Base-by-base conservation (phyloP, 2,797 vertebrate genomes). In the Syngnathus rostellatus region DNA sequence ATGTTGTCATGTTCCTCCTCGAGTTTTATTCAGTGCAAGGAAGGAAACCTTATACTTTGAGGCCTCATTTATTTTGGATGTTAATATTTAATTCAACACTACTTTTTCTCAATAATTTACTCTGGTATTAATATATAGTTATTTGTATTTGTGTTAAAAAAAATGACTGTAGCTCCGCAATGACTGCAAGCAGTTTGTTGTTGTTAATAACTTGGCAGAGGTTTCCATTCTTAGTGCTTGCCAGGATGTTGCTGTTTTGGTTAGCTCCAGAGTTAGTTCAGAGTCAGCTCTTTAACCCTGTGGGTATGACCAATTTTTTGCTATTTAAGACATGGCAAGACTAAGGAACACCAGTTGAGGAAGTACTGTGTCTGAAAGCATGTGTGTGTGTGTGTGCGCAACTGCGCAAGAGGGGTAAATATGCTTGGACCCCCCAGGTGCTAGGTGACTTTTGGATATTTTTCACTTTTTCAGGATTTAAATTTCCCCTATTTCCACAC, bases 1-100 rank as follows among this genome's bases (percentile, higher is more conserved):
- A 8, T 38, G 37, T 12, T 9, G 1, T 60, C 23, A 39, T 40
- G 9, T 40, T 60, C 7, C 31, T 60, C 8, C 39, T 41, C 40
- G 45, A 3, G 21, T 16, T 16, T 23, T 16, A 21, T 23, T 45
- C 60, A 25, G n/a, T 45, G 21, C n/a, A 7, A 11, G 6, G 1
- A 60, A 37, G 9, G 5, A 41, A 40, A 45, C 41, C 23, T 45
- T 41, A 14, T 5, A 40, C 39, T 61, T 21, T 61, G 38, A 12
- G 38, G 39, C 38, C 38, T n/a, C 1, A 61, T 61, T 61, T 61
- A 41, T 40, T 40, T 21, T 37, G 16, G 3, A 17, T 17, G 38
- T 58, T 37, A 58, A 58, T 58, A 58, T 58, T 61, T 61, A 61
- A 40, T 40, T n/a, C 41, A 7, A 61, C 58, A 21, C 12, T 10